These are phyloP conservation scores for Monoplex corrugatus DNA, from an alignment of 2,888 invertebrate genomes.

Conservation along the genomic window DNA sequence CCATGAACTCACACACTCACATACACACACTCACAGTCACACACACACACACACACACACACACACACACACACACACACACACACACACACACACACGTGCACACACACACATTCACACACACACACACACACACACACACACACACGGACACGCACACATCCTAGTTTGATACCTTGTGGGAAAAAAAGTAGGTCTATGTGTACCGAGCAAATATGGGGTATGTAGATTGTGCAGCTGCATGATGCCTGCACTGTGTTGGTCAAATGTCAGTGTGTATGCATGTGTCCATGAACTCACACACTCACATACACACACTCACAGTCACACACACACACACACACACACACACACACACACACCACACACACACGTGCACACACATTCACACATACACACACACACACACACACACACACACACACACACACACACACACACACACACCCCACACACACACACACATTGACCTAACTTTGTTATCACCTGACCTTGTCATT, in stretches of 20 bases:
- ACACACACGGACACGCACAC: background rate
- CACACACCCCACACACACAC: no score
- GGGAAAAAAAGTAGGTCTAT: no score
- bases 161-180: no score
- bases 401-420: background rate
- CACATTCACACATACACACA: background rate
- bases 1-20: no score
- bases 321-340: background rate
- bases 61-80: background rate
- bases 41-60: background rate
- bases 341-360: background rate
- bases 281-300: no score
- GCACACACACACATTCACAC: background rate
- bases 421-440: no score
- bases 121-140: background rate
- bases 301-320: background rate
- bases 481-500: no score
- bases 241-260: background rate
- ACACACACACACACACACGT: slow-evolving; percentile 26
- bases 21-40: background rate
- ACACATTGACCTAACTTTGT: no score
- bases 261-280: background rate
- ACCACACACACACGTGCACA: background rate
- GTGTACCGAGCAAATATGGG: no score
- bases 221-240: no score